Conservation (phyloP, 2,888 invertebrate species). For the Habroteleia sp. region DNA sequence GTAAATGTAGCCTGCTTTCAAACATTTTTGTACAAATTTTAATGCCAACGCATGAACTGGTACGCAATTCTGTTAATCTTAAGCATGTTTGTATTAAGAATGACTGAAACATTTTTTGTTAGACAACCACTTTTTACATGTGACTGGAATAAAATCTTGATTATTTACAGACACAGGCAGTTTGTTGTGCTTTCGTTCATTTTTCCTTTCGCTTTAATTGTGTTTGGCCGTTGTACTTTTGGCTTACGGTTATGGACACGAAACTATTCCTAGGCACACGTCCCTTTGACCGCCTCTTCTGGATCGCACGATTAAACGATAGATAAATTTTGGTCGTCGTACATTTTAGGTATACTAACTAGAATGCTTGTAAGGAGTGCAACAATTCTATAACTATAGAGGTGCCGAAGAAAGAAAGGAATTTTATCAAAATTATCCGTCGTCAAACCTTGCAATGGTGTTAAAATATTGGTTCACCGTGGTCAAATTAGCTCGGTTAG, state of each 20-base stretch:
- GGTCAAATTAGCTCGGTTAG: no score
- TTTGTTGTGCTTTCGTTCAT: conserved; percentile 25
- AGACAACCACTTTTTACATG: conserved; percentile 33
- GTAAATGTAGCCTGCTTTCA: conserved; percentile 52
- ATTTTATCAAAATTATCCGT: conserved; percentile 5
- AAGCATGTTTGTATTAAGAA: conserved; percentile 53
- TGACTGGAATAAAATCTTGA: conserved; percentile 54
- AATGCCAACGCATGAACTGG: conserved; percentile 24
- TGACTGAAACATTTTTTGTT: conserved; percentile 48
- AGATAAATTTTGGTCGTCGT: conserved; percentile 53
- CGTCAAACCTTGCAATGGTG: conserved; percentile 24
- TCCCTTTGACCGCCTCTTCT: conserved; percentile 61
- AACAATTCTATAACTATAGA: conserved; percentile 50
- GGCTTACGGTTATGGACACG: conserved; percentile 51
- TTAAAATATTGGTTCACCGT: no score
- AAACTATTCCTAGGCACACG: conserved; percentile 51
- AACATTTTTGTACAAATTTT: conserved; percentile 51
- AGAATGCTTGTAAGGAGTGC: conserved; percentile 60
- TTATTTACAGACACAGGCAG: conserved; percentile 42
- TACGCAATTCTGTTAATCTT: conserved; percentile 46
- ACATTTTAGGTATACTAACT: conserved; percentile 54
- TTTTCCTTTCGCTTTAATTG: background rate
- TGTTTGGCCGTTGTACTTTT: background rate
- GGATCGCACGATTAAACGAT: conserved; percentile 46
- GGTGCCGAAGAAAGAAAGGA: conserved; percentile 41